Evolutionary conservation across 2,888 invertebrate genomes (phyloP), one percentile per base, ranked within the genome.

Genomic region (Phyllotreta striolata): DNA sequence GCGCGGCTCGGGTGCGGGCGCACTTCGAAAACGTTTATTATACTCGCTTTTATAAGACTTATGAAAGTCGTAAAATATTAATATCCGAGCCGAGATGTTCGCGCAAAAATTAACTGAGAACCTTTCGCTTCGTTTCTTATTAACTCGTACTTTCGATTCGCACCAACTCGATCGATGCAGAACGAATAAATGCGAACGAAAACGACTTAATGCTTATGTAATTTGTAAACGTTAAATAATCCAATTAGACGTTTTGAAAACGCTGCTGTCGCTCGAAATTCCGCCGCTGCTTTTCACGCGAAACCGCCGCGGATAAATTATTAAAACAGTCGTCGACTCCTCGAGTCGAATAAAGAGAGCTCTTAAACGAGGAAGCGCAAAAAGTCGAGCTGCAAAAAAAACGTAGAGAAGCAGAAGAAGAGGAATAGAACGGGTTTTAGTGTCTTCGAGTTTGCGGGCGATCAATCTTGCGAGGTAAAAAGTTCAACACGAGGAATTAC

Each of bases 41-140:
- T 24, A 24, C 24, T 24, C 24, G 24, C 24, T 72, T 74, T 73
- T 73, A 73, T 74, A 75, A 75, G 74, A 73, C 74, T 75, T 73
- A 72, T 72, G 73, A 72, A 74, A 72, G 73, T 71, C 67, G 74
- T 76, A 76, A 76, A 76, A 76, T 76, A 76, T 76, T 76, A 76
- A 76, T 76, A 76, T 73, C 74, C 73, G 24, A 24, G 24, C 24
- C 24, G 24, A 24, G 24, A 24, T 24, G 24, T 24, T 24, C 24
- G 24, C 24, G 24, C 24, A 24, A 24, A 24, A 24, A 24, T 24
- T 24, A 24, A 24, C 24, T 24, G 24, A 4, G 4, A 24, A 24
- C 24, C n/a, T n/a, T 24, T 4, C 24, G 1, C 24, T 3, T 24
- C 24, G 24, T 24, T 24, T 24, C 24, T 24, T 24, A 24, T 24